Percentiles rank a stretch among this genome's conserved stretches.
phyloP scores from a whole-genome alignment of 2,113 vertebrate species.

The Lates calcarifer region DNA sequence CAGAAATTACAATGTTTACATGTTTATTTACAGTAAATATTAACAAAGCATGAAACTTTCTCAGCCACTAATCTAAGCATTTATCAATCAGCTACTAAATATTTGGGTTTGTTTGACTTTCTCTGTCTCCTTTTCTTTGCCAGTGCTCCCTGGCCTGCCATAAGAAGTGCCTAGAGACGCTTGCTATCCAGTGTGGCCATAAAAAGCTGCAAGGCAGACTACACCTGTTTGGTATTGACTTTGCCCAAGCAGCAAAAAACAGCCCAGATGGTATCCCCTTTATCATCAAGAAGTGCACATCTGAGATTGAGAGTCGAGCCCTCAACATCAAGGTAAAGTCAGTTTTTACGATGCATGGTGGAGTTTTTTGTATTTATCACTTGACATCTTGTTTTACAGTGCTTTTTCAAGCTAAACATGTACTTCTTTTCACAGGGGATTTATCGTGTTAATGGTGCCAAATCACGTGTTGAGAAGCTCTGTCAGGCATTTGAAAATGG shows the following conservation, averaged over 20 bases:
- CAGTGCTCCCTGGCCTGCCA: constrained; percentile 97
- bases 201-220: constrained; percentile 95
- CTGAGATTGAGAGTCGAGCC: constrained; percentile 96
- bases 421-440: constrained; percentile 87
- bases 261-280: constrained; percentile 93
- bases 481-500: constrained; percentile 99
- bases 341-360: background rate
- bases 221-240: constrained; percentile 96
- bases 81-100: background rate
- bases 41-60: background rate
- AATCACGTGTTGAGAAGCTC: constrained; percentile 96
- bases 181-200: constrained; percentile 97
- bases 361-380: background rate
- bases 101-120: background rate
- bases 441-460: constrained; percentile 97
- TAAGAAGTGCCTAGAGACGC: constrained; percentile 97
- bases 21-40: constrained; percentile 3
- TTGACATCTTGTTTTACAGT: background rate
- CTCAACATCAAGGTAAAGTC: constrained; percentile 91
- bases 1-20: background rate
- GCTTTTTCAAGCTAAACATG: background rate
- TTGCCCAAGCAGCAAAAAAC: constrained; percentile 91
- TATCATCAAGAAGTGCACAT: constrained; percentile 96
- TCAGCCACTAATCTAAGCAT: background rate
- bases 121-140: constrained; percentile 26